These are phyloP conservation scores for Tenebrosternarchus preto DNA, from an alignment of 2,113 vertebrate species.

Conservation along the genomic window DNA sequence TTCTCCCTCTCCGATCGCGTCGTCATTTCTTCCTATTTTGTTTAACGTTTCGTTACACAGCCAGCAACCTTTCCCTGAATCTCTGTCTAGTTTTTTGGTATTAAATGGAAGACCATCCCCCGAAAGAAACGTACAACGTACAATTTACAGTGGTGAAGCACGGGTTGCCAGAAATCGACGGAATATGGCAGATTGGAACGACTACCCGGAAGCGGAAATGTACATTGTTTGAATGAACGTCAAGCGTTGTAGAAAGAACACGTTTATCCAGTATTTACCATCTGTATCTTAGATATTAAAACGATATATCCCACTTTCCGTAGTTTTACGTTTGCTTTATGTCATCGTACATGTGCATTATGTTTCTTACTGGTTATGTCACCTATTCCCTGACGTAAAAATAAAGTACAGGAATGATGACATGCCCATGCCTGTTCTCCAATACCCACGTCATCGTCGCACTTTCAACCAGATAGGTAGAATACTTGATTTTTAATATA, in stretches of 20 bases:
- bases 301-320: too few species aligned
- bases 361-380: slow-evolving; percentile 5
- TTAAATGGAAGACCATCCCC: slow-evolving; percentile 48
- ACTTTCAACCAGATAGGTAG: too few species aligned
- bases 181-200: slow-evolving; percentile 56
- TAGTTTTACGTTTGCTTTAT: background rate
- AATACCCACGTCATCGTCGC: too few species aligned
- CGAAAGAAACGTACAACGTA: slow-evolving; percentile 10
- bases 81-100: slow-evolving; percentile 9
- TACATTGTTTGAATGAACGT: slow-evolving; percentile 12
- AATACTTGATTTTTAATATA: too few species aligned
- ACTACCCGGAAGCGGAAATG: slow-evolving; percentile 58
- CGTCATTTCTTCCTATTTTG: slow-evolving; percentile 75
- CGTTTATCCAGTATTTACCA: background rate
- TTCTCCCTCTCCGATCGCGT: slow-evolving; percentile 93
- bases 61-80: slow-evolving; percentile 30
- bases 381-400: slow-evolving; percentile 17
- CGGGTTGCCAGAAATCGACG: slow-evolving; percentile 34
- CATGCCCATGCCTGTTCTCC: background rate
- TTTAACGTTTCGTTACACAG: slow-evolving; percentile 32
- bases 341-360: background rate
- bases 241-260: background rate
- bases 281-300: background rate
- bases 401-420: background rate
- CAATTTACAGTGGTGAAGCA: background rate